These are phyloP conservation scores for Oopsacas minuta DNA, from an alignment of 37 sponge, comb jelly and placozoan species.

Conservation along the genomic window DNA sequence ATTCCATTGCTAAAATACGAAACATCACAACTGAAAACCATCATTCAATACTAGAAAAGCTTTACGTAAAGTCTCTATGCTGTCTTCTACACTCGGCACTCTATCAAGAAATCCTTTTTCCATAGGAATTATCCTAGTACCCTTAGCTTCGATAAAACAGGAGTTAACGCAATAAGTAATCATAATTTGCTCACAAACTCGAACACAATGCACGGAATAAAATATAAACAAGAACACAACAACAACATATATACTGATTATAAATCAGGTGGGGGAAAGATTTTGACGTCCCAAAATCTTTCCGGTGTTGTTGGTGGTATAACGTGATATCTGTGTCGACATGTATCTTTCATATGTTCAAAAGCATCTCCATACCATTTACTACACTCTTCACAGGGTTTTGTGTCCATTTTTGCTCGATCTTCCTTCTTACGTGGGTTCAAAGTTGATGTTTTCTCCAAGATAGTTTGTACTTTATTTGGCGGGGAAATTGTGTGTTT, in stretches of 20 bases:
- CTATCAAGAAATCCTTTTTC: not conserved
- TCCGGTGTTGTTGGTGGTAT: slow-evolving; percentile 3
- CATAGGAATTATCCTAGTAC: not conserved
- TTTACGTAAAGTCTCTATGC: not conserved
- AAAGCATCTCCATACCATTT: not conserved
- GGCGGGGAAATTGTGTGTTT: too few relatives aligned
- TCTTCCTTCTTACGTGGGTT: slow-evolving; percentile 7
- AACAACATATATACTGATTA: too few relatives aligned
- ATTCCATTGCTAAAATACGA: too few relatives aligned
- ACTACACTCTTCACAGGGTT: not conserved
- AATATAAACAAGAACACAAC: too few relatives aligned
- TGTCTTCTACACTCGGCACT: not conserved
- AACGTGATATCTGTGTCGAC: not conserved
- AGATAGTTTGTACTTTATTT: not conserved
- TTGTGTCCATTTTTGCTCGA: not conserved
- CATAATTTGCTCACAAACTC: too few relatives aligned
- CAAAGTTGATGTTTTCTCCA: not conserved
- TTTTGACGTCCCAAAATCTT: not conserved
- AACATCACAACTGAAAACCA: not conserved
- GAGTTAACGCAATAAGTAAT: too few relatives aligned
- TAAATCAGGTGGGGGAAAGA: too few relatives aligned
- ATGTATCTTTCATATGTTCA: slow-evolving; percentile 8
- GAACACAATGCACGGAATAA: too few relatives aligned
- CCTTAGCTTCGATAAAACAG: too few relatives aligned
- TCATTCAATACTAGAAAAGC: not conserved